phyloP scores from a whole-genome alignment of 2,888 invertebrate genomes.

The Drosophila tripunctata region DNA sequence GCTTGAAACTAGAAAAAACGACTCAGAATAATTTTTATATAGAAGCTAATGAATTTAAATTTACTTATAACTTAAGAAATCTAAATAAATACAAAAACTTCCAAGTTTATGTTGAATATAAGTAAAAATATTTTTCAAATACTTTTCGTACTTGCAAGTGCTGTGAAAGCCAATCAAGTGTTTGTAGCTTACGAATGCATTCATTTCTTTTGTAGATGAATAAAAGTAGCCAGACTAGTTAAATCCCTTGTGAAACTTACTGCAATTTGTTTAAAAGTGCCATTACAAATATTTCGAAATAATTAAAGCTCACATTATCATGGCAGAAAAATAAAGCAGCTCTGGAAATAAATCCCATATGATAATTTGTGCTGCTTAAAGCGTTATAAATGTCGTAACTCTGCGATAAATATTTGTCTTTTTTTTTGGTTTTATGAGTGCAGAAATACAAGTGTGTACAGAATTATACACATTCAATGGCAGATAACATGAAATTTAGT shows the following conservation, averaged over 20 bases:
- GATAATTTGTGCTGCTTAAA: background rate
- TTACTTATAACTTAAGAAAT: too few species aligned
- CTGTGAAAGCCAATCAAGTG: too few species aligned
- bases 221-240: too few species aligned
- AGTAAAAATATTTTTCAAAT: too few species aligned
- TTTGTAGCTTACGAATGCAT: background rate
- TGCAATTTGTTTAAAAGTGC: background rate
- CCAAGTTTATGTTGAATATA: too few species aligned
- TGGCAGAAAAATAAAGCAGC: background rate
- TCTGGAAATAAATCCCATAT: background rate
- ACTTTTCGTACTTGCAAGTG: too few species aligned
- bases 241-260: background rate
- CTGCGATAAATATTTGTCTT: constrained; percentile 49
- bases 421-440: constrained; percentile 16
- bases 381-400: constrained; percentile 15
- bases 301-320: background rate
- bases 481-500: constrained; percentile 3
- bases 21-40: too few species aligned
- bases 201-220: background rate
- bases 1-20: too few species aligned
- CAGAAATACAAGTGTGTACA: constrained; percentile 24
- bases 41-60: too few species aligned
- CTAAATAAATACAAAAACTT: too few species aligned
- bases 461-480: constrained; percentile 18
- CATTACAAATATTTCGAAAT: background rate